Evolutionary conservation across 2,888 invertebrate species (phyloP).

Genomic region (Temnothorax rugatulus): DNA sequence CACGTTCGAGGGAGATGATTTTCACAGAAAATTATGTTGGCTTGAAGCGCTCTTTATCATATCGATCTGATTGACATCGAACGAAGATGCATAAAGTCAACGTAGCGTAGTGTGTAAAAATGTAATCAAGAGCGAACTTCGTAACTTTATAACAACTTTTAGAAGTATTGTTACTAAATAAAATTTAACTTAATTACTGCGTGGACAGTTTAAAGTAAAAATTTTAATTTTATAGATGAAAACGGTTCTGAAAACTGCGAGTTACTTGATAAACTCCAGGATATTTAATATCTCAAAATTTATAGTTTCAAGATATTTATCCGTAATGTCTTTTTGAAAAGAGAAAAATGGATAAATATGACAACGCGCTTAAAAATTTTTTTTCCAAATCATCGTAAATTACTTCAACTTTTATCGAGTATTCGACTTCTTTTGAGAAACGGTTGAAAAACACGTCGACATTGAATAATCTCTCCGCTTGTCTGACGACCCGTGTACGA

Average conservation of each 20-base stretch:
- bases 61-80: background rate
- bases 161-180: background rate
- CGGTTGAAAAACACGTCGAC: conserved; percentile 8
- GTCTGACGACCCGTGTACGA: conserved; percentile 46
- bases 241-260: background rate
- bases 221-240: background rate
- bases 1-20: background rate
- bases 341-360: background rate
- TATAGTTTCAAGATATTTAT: background rate
- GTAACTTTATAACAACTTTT: background rate
- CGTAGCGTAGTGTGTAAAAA: background rate
- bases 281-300: background rate
- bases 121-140: background rate
- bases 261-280: background rate
- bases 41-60: background rate
- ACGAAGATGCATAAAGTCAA: background rate
- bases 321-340: too few relatives aligned
- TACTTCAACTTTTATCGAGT: background rate
- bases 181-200: background rate
- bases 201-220: background rate
- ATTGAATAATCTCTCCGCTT: conserved; percentile 38
- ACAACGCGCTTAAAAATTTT: background rate
- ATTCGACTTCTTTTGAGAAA: background rate
- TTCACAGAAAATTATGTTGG: conserved; percentile 12
- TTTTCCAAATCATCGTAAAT: background rate